Percentiles rank a stretch among this genome's conserved stretches.
Evolutionary conservation across 2,113 vertebrate species (phyloP).

Genomic region (Tympanuchus pallidicinctus): DNA sequence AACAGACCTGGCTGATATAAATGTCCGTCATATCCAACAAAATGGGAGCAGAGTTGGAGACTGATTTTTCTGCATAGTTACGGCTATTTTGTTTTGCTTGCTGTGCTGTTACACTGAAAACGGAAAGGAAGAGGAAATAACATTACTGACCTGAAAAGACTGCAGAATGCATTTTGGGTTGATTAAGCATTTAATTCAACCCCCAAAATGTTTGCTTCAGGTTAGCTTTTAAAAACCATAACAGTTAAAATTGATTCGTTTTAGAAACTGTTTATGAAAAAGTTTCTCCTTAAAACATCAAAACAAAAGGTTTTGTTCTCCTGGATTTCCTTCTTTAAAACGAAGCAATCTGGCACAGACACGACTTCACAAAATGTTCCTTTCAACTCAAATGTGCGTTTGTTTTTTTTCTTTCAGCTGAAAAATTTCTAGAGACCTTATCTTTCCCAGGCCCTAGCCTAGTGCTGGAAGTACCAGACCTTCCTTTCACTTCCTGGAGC

Average conservation of each 20-base stretch:
- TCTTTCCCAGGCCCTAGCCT: slow-evolving; percentile 33
- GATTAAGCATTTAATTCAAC: neutral
- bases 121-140: slow-evolving; percentile 12
- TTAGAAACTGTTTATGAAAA: neutral
- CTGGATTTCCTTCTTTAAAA: slow-evolving; percentile 18
- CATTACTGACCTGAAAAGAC: neutral
- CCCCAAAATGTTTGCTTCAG: neutral
- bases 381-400: neutral
- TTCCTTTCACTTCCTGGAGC: neutral
- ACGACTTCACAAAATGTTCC: slow-evolving; percentile 29
- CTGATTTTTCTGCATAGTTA: neutral
- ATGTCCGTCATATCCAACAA: neutral
- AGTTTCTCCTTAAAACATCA: neutral
- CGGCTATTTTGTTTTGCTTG: slow-evolving; percentile 27
- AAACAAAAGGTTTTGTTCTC: slow-evolving; percentile 22
- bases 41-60: neutral
- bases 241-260: neutral
- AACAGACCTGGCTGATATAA: neutral
- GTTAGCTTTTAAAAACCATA: neutral
- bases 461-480: neutral
- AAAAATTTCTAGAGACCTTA: neutral
- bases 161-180: neutral
- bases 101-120: neutral
- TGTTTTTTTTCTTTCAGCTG: neutral
- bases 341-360: neutral